phyloP scores from a whole-genome alignment of 2,888 invertebrate genomes.

The Oegoconia quadripuncta region DNA sequence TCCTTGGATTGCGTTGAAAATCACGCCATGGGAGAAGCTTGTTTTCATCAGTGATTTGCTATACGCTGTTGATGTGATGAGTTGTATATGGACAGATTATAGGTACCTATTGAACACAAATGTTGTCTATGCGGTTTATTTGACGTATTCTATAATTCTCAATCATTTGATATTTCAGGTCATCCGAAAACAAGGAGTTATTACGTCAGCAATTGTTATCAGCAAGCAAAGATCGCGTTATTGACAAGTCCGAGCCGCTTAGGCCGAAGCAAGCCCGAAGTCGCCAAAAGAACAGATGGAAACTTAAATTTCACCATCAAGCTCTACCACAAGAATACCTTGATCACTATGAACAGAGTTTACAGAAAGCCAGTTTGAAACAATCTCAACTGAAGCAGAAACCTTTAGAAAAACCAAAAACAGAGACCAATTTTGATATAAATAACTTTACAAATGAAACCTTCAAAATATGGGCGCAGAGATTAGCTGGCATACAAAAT shows the following conservation, averaged over 20 bases:
- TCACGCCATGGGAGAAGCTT: too few species aligned
- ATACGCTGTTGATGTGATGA: too few species aligned
- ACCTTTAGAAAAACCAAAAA: conserved; percentile 53
- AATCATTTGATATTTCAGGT: conserved; percentile 39
- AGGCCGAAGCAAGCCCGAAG: conserved; percentile 57
- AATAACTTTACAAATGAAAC: conserved; percentile 80
- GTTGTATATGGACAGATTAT: too few species aligned
- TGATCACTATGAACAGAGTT: conserved; percentile 87
- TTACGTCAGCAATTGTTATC: conserved; percentile 66
- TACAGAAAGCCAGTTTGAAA: conserved; percentile 74
- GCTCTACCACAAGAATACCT: conserved; percentile 88
- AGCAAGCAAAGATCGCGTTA: conserved; percentile 57
- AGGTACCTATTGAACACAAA: too few species aligned
- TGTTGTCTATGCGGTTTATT: too few species aligned
- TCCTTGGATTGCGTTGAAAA: too few species aligned
- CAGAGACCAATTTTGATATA: conserved; percentile 55
- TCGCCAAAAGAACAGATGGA: conserved; percentile 84
- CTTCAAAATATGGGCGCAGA: conserved; percentile 86
- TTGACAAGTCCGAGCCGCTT: conserved; percentile 48
- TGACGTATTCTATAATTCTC: too few species aligned
- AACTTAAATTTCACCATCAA: conserved; percentile 89
- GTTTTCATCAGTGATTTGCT: too few species aligned
- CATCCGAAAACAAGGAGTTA: conserved; percentile 67
- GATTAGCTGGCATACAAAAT: conserved; percentile 85
- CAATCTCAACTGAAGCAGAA: conserved; percentile 42